Conservation (phyloP, 2,113 vertebrate species). For the Pituophis catenifer region DNA sequence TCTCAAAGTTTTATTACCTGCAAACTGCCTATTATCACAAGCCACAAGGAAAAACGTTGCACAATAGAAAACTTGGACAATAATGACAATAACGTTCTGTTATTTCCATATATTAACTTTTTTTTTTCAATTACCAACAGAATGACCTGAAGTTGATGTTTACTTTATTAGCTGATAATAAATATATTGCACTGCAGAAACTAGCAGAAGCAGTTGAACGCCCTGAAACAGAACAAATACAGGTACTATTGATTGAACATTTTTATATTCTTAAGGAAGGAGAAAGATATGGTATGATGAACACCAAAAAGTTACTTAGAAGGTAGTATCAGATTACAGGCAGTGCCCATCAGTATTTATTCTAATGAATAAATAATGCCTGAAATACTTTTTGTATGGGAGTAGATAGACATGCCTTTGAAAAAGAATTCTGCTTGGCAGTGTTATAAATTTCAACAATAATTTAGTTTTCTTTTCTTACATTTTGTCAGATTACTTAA, state of each 20-base stretch:
- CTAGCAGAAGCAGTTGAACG: conserved; percentile 78
- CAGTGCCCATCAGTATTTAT: not conserved
- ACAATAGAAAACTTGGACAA: not conserved
- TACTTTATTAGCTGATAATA: conserved; percentile 82
- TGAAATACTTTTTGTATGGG: not conserved
- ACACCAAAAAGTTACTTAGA: not conserved
- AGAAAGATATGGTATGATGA: not conserved
- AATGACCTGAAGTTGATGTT: conserved; percentile 87
- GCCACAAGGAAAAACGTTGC: not conserved
- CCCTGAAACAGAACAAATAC: conserved; percentile 86
- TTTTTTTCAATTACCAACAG: conserved; percentile 61
- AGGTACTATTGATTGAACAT: conserved; percentile 70
- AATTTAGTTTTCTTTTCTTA: not conserved
- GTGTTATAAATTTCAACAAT: not conserved
- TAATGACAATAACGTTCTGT: not conserved
- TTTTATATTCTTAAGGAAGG: not conserved
- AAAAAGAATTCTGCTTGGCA: not conserved
- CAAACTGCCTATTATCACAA: not conserved
- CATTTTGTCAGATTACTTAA: not conserved
- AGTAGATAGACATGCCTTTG: not conserved
- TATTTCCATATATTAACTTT: not conserved
- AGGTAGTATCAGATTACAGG: not conserved
- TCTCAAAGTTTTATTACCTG: not conserved
- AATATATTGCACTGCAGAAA: conserved; percentile 85
- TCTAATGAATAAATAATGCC: not conserved